A percentile compares a stretch with the other conserved stretches of the same genome.
Evolutionary conservation across 1,140 invertebrate species (phyloP).

Genomic region (Brachionus koreanus): DNA sequence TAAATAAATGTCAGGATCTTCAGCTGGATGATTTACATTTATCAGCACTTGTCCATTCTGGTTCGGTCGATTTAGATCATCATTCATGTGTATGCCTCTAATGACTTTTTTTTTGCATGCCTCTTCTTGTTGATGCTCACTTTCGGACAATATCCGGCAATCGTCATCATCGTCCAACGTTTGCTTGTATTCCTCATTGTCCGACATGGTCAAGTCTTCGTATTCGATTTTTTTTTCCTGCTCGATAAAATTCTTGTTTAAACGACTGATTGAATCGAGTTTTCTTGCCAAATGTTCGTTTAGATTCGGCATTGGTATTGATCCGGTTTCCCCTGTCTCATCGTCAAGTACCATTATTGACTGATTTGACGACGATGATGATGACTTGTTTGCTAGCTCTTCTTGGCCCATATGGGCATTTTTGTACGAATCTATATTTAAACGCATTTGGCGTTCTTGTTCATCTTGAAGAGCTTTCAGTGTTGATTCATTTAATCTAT

Average conservation of each 20-base stretch:
- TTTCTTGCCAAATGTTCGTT: slow-evolving; percentile 8
- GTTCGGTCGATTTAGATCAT: slow-evolving; percentile 82
- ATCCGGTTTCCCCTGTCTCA: neutral
- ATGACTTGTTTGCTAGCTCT: neutral
- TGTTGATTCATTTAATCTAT: slow-evolving; percentile 25
- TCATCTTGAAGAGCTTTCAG: slow-evolving; percentile 35
- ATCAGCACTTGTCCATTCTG: slow-evolving; percentile 84
- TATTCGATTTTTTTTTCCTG: slow-evolving; percentile 20
- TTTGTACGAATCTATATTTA: neutral
- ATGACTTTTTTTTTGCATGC: slow-evolving; percentile 3
- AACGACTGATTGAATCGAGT: neutral
- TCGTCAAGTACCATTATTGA: slow-evolving; percentile 2
- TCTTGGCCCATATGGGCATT: slow-evolving; percentile 1
- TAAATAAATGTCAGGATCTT: slow-evolving; percentile 86
- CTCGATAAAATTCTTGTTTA: neutral
- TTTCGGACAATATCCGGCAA: slow-evolving; percentile 18
- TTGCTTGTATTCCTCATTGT: neutral
- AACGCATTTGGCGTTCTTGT: slow-evolving; percentile 39
- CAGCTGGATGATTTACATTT: slow-evolving; percentile 88
- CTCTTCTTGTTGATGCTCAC: slow-evolving; percentile 35
- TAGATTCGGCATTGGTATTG: neutral
- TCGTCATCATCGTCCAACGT: slow-evolving; percentile 11
- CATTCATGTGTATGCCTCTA: slow-evolving; percentile 56
- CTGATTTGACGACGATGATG: neutral
- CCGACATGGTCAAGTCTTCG: neutral